Base-by-base conservation (phyloP, 2,113 vertebrate genomes). In the Leucopsar rothschildi region DNA sequence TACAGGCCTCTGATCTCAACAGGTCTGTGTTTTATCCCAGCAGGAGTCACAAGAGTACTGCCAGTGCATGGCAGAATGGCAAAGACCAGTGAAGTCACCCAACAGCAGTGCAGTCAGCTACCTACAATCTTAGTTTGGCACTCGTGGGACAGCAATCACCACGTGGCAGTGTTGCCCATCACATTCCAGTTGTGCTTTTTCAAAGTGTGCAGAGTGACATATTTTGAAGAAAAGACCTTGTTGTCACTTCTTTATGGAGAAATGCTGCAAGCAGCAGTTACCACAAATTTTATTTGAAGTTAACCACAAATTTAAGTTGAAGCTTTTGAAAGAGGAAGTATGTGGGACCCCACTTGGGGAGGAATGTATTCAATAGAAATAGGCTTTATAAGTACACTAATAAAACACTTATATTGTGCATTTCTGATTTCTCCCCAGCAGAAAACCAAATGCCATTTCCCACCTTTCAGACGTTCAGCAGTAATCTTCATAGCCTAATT, bases 271-370 rank as follows among this genome's bases (percentile, higher is more conserved):
- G 63, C 31, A 82, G 86, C 86, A 91, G 42, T 76, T 93, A 80
- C 53, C 61, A 45, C 63, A 79, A 66, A 35, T 50, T 94, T 71
- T 56, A 57, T 72, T 55, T 63, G n/a, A 49, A 82, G 42, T 22
- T 88, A 93, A 69, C 61, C 73, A 57, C 63, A 79, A 66, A 40
- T 63, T 92, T 72, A 64, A 50, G 76, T 63, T 55, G 44, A 87
- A 76, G 35, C 28, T 92, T 87, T 69, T 72, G 65, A 82, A 97
- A 96, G 90, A 96, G 93, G 87, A 91, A 96, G 68, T 72, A 37
- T 60, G 56, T 33, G 59, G 40, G 66, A 88, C 71, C 79, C 61
- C 25, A 29, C 21, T 82, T 23, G 2, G 15, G 23, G 59, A 69
- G 35, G 42, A 92, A 77, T 18, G 27, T 45, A 33, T 56, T 28